phyloP scores from a whole-genome alignment of 1,140 invertebrate genomes.

The Papilio glaucus region DNA sequence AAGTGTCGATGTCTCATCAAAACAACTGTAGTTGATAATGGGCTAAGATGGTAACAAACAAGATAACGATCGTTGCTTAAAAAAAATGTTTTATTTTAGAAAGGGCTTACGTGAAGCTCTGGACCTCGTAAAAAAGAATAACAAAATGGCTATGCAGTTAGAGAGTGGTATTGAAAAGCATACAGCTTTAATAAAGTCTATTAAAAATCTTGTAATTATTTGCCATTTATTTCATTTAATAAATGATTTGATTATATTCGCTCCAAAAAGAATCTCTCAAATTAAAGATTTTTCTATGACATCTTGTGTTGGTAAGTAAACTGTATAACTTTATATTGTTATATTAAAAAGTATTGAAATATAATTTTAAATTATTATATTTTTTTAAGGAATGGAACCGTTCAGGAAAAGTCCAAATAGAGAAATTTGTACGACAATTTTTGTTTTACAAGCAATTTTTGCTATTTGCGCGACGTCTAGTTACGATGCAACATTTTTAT shows the following conservation, averaged over 20 bases:
- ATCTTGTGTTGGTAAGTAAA: slow-evolving; percentile 43
- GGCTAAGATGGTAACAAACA: no score
- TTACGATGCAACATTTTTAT: slow-evolving; percentile 46
- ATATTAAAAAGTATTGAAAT: not conserved
- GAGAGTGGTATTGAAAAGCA: slow-evolving; percentile 28
- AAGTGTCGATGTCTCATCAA: no score
- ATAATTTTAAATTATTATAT: not conserved
- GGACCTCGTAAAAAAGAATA: slow-evolving; percentile 36
- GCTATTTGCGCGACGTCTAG: slow-evolving; percentile 39
- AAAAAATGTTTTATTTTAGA: slow-evolving; percentile 13
- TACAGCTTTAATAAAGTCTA: slow-evolving; percentile 36
- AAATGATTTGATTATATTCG: slow-evolving; percentile 46
- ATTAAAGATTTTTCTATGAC: slow-evolving; percentile 36
- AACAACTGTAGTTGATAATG: no score
- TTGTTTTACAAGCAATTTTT: slow-evolving; percentile 46
- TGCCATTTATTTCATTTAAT: slow-evolving; percentile 49
- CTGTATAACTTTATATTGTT: not conserved
- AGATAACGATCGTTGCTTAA: no score
- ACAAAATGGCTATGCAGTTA: slow-evolving; percentile 39
- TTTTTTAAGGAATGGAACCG: slow-evolving; percentile 45
- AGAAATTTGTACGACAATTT: slow-evolving; percentile 42
- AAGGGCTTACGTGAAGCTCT: slow-evolving; percentile 30
- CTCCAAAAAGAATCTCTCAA: slow-evolving; percentile 39
- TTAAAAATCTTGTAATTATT: slow-evolving; percentile 41
- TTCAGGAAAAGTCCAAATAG: slow-evolving; percentile 40